Evolutionary conservation across 2,797 vertebrate species (phyloP).

Genomic region (Pristis pectinata): DNA sequence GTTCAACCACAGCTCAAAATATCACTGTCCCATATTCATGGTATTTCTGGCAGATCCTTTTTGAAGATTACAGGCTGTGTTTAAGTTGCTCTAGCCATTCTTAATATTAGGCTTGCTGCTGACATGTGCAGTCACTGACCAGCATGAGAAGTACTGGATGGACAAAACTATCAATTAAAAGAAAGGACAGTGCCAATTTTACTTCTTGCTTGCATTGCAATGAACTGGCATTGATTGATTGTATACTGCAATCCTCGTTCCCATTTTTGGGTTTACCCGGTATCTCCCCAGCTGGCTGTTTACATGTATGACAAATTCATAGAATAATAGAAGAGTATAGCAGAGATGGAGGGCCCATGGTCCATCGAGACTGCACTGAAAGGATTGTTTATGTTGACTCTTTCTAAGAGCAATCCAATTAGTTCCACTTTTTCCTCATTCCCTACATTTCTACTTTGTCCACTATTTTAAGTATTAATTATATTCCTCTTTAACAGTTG

Average conservation of each 20-base stretch:
- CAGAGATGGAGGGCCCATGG: no score
- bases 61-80: background rate
- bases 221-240: background rate
- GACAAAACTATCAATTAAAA: background rate
- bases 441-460: no score
- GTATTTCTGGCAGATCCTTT: background rate
- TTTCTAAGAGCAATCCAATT: no score
- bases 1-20: background rate
- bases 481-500: no score
- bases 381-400: no score
- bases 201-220: no score
- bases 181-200: background rate
- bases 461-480: no score
- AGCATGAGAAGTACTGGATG: background rate
- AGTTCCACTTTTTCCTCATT: no score
- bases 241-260: background rate
- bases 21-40: no score
- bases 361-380: no score
- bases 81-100: background rate
- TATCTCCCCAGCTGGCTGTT: background rate
- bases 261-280: background rate
- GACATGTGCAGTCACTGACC: background rate
- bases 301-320: background rate
- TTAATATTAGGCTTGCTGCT: background rate
- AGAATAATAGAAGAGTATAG: no score